These are phyloP conservation scores for Falco cherrug DNA, from an alignment of 2,797 vertebrate species.

Conservation along the genomic window DNA sequence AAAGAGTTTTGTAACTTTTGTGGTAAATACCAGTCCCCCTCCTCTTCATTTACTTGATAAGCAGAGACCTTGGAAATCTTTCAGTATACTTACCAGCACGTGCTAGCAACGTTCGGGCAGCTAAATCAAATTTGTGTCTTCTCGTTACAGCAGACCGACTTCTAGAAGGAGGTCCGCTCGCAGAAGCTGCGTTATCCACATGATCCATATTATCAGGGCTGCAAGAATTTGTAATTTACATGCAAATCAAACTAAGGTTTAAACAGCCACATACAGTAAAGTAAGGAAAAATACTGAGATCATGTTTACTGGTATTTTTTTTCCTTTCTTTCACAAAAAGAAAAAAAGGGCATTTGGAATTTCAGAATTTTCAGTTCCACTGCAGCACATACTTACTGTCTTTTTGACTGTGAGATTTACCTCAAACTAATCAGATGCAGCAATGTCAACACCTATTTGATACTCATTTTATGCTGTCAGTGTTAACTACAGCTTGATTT, in stretches of 20 bases:
- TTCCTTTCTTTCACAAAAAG: neutral
- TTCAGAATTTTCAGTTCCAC: neutral
- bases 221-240: neutral
- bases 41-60: neutral
- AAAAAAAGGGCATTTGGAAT: neutral
- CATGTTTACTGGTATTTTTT: neutral
- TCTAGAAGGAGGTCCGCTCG: slow-evolving; percentile 83
- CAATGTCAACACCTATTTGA: neutral
- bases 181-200: slow-evolving; percentile 84
- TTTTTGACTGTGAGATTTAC: neutral
- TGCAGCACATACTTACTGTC: neutral
- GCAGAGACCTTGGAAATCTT: neutral
- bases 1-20: neutral
- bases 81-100: slow-evolving; percentile 86
- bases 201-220: slow-evolving; percentile 92
- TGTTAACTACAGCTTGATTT: neutral
- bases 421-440: neutral
- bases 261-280: neutral
- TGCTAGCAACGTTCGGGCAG: slow-evolving; percentile 91
- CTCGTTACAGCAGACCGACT: slow-evolving; percentile 87
- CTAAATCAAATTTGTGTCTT: slow-evolving; percentile 95
- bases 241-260: neutral
- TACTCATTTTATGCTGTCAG: neutral
- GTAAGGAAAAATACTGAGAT: neutral
- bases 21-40: neutral